Base-by-base conservation (phyloP, 2,797 vertebrate genomes). In the Falco concolor region DNA sequence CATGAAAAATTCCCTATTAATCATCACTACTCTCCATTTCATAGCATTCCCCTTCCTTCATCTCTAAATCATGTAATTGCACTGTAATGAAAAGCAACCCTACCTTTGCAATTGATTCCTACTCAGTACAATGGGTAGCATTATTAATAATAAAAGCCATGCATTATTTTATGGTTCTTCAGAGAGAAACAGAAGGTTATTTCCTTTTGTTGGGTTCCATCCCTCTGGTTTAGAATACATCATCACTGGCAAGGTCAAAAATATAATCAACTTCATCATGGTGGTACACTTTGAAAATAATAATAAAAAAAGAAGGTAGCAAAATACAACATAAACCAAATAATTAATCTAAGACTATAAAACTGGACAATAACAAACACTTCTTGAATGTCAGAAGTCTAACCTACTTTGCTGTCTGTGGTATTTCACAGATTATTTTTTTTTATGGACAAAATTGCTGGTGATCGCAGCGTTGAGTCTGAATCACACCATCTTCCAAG, bases 401-500 rank as follows among this genome's bases (percentile, higher is more conserved):
- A 69, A 59, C 38, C 84, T 73, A 65, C 11, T 54, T 65, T 84
- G 73, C 65, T 49, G 22, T 81, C 54, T 73, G 34, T 3, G 5
- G 3, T 59, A 64, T 74, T 67, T 40, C 25, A 50, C 1, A 16
- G 40, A 13, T 5, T 4, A 5, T 59, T 5, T 78, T 36, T 67
- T 70, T 25, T 42, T 61, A 56, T 3, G 69, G 50, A 72, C 21
- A 64, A 75, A 93, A 79, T 32, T 28, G 22, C 40, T 50, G 59
- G 23, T 2, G 7, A 68, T 65, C 67, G 60, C 84, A 92, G 60
- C 53, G 65, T 13, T 15, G 2, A 82, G 60, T 60, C 56, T 64
- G 81, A 95, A 88, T 76, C 87, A 90, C 8, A 44, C 5, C 47
- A 72, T 14, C 77, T 84, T 76, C 60, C 28, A 52, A 84, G 70